Percentiles rank a stretch among this genome's conserved stretches.
These are phyloP conservation scores for Euproctis similis DNA, from an alignment of 2,888 invertebrate genomes.

Conservation along the genomic window DNA sequence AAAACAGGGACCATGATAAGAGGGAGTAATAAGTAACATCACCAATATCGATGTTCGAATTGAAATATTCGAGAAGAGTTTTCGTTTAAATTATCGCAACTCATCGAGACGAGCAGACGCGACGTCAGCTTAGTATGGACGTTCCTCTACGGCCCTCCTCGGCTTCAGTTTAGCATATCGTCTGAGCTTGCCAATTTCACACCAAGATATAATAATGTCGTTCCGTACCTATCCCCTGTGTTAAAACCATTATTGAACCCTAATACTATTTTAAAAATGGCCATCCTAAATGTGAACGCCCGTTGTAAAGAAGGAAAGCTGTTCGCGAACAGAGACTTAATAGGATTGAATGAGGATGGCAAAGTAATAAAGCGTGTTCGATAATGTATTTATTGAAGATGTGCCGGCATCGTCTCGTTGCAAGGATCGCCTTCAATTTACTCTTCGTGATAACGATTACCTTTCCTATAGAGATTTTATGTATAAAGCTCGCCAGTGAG, in stretches of 20 bases:
- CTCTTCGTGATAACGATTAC: slow-evolving; percentile 52
- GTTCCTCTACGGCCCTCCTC: slow-evolving; percentile 11
- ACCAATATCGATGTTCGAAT: slow-evolving; percentile 49
- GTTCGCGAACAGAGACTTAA: slow-evolving; percentile 63
- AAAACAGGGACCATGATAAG: slow-evolving; percentile 43
- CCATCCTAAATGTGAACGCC: slow-evolving; percentile 58
- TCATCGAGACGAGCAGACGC: slow-evolving; percentile 56
- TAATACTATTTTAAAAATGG: slow-evolving; percentile 67
- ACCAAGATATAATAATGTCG: slow-evolving; percentile 49
- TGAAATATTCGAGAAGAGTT: slow-evolving; percentile 45
- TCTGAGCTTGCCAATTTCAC: slow-evolving; percentile 51
- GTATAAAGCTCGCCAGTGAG: slow-evolving; percentile 18
- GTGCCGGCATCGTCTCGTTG: slow-evolving; percentile 45
- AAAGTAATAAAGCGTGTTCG: slow-evolving; percentile 72
- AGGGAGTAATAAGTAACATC: slow-evolving; percentile 46
- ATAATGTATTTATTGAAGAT: slow-evolving; percentile 70
- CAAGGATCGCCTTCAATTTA: slow-evolving; percentile 58
- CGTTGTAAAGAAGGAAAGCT: slow-evolving; percentile 46
- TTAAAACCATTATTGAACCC: slow-evolving; percentile 67
- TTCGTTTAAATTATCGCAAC: slow-evolving; percentile 62
- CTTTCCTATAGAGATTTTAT: slow-evolving; percentile 36
- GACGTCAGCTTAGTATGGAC: slow-evolving; percentile 49
- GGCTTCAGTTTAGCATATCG: slow-evolving; percentile 59
- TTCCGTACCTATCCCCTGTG: slow-evolving; percentile 47
- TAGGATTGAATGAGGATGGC: slow-evolving; percentile 72